Conservation (phyloP, 2,888 invertebrate species). For the Venusia cambrica region DNA sequence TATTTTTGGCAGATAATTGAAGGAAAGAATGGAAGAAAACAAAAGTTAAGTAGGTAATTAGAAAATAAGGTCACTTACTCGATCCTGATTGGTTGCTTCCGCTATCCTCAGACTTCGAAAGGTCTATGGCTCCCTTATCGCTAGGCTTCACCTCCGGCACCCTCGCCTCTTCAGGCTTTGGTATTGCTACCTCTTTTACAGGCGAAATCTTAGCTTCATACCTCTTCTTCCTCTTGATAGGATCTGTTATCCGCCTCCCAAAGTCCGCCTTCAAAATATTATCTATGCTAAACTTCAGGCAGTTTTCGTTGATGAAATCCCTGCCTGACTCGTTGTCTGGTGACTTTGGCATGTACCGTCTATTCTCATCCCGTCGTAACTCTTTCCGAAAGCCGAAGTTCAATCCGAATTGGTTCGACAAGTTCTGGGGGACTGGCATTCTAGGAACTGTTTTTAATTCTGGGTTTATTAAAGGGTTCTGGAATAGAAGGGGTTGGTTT, state of each 20-base stretch:
- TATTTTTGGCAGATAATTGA: too few relatives aligned
- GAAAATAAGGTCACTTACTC: conserved; percentile 60
- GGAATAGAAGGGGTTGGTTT: conserved; percentile 70
- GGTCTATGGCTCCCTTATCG: conserved; percentile 69
- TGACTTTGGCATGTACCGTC: conserved; percentile 60
- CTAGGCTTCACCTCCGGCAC: conserved; percentile 63
- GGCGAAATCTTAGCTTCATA: conserved; percentile 52
- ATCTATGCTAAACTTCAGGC: conserved; percentile 91
- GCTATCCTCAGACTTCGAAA: conserved; percentile 70
- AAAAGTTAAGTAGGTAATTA: too few relatives aligned
- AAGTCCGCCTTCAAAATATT: conserved; percentile 93
- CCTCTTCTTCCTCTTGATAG: conserved; percentile 81
- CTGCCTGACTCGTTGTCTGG: conserved; percentile 62
- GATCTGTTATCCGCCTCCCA: conserved; percentile 86
- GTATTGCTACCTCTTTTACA: conserved; percentile 50
- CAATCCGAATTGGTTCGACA: conserved; percentile 55
- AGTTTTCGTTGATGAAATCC: conserved; percentile 72
- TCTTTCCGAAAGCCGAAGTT: conserved; percentile 58
- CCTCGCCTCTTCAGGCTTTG: conserved; percentile 59
- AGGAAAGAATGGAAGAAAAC: too few relatives aligned
- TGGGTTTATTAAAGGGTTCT: conserved; percentile 63
- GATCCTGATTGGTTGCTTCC: conserved; percentile 66
- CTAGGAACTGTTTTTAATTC: conserved; percentile 59
- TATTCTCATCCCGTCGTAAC: conserved; percentile 57
- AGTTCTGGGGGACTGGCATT: conserved; percentile 55